Conservation (phyloP, 2,888 invertebrate genomes). For the Lasiommata megera region DNA sequence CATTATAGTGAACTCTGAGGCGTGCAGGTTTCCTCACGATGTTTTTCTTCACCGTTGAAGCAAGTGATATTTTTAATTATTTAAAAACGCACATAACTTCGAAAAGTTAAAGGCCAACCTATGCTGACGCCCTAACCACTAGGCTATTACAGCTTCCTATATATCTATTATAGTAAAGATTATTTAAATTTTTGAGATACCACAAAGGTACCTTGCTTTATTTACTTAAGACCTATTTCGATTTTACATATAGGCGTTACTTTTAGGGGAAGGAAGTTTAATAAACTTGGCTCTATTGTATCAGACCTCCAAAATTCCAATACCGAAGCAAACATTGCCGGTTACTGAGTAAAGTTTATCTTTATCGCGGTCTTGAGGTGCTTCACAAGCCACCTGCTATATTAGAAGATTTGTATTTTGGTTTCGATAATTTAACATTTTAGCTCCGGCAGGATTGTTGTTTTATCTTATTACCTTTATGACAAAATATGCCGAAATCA, state of each 20-base stretch:
- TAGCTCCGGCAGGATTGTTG: neutral
- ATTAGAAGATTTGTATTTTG: constrained; percentile 9
- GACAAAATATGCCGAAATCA: too few relatives aligned
- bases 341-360: constrained; percentile 35
- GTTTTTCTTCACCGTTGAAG: too few relatives aligned
- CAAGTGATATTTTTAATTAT: too few relatives aligned
- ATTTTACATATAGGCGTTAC: neutral
- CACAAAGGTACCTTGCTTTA: too few relatives aligned
- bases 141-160: too few relatives aligned
- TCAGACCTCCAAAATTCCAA: constrained; percentile 28
- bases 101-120: too few relatives aligned
- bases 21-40: too few relatives aligned
- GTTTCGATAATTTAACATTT: constrained; percentile 2
- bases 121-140: too few relatives aligned
- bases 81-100: too few relatives aligned
- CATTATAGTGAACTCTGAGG: too few relatives aligned
- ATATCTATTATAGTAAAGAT: too few relatives aligned
- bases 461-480: neutral
- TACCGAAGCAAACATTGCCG: constrained; percentile 32
- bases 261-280: constrained; percentile 4
- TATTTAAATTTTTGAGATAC: too few relatives aligned
- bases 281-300: constrained; percentile 18
- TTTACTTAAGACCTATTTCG: neutral
- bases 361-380: constrained; percentile 28
- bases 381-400: constrained; percentile 33